Evolutionary conservation across 2,113 vertebrate genomes (phyloP), one percentile per base, ranked within the genome.

Genomic region (Heterocephalus glaber): DNA sequence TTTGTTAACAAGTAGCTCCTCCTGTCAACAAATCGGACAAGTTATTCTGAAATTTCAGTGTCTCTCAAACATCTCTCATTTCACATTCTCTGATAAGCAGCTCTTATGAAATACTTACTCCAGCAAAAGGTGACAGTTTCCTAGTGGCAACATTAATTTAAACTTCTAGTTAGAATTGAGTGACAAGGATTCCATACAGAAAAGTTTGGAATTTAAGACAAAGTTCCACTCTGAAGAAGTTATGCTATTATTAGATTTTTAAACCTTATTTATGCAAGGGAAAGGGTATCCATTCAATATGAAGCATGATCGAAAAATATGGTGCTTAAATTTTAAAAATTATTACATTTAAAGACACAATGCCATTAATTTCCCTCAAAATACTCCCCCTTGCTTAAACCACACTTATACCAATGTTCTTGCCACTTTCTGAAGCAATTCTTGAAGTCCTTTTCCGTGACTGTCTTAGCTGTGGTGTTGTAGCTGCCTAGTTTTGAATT

Each of bases 1-100:
- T 83, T 81, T 60, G 16, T 83, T 52, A 44, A 76, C 3, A 54
- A 63, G 28, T 3, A 65, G 26, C 17, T 66, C 49, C 16, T 44
- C 85, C 60, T 7, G 13, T 72, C 24, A 86, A 74, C 92, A 79
- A 94, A 60, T 19, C 14, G 41, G 16, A 26, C 24, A 80, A 60
- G 16, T 63, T 82, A 13, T 68, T 95, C 56, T 88, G 52, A 94
- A 96, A 93, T 80, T 52, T 92, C 38, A 87, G 0, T 65, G 38
- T 17, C n/a, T 68, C 17, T 92, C 22, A 81, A 74, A 10, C 2
- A 0, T 91, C 47, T 41, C n/a, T 52, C 13, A 8, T 77, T 90
- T 90, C n/a, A 90, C 49, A 30, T n/a, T 95, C 26, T 58, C 44
- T 65, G 83, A 79, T 22, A 38, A 41, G 17, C 19, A 83, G 38